Evolutionary conservation across 2,888 invertebrate species (phyloP), one percentile per base, ranked within the genome.

Genomic region (Isoperla grammatica): DNA sequence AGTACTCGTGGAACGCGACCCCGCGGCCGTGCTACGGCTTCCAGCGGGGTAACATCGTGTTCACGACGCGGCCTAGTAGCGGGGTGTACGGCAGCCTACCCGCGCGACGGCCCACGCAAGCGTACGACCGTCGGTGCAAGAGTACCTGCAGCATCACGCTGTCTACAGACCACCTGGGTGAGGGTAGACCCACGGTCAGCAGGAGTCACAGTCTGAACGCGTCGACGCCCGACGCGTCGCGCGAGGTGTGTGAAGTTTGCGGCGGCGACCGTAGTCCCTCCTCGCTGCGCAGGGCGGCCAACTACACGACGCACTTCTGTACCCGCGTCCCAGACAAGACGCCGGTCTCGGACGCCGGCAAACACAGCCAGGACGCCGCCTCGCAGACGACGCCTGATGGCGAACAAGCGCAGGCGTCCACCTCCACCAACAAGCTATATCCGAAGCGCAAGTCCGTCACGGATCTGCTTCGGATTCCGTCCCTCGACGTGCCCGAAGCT

Each of bases 141-240:
- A 86, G 85, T 71, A 86, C 86, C 0, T 86, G 85, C 69, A 86
- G 81, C 68, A 86, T 87, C 58, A 79, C 83, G 12, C 75, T 87
- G 48, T 81, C 83, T 6, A 67, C 67, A 8, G 29, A 40, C 13
- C 45, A 45, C 35, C 75, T 79, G 2, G 78, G 77, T 63, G 71
- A 75, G 40, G 71, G 75, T 64, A 11, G 40, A 22, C 40, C 58
- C 39, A 22, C 37, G 15, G 39, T 57, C 37, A 37, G 39, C 35
- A 37, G 49, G 22, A 42, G 48, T 39, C 29, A 37, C 50, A 35
- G 50, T 19, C 37, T 50, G 13, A 50, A 35, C 35, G 11, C 50
- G 35, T 8, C 2, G 29, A 4, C 29, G 5, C 5, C 8, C 29
- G 4, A 4, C 5, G 5, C 77, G 0, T 74, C 76, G 1, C 71